phyloP scores from a whole-genome alignment of 2,888 invertebrate genomes.

The Helicoverpa assulta region DNA sequence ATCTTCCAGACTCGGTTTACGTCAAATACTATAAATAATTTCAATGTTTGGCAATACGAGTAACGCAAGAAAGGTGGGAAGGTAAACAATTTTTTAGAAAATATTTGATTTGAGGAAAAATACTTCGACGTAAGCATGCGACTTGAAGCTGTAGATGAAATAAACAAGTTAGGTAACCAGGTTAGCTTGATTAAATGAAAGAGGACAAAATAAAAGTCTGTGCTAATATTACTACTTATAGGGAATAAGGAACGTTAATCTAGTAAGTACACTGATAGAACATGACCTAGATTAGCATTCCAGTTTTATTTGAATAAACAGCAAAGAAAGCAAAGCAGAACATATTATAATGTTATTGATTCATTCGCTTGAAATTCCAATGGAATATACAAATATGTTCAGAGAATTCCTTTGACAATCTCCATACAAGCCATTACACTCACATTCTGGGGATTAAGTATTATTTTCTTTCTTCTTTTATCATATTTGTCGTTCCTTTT shows the following conservation, averaged over 20 bases:
- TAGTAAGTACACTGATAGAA: not conserved
- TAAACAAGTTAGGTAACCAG: not conserved
- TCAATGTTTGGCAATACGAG: conserved; percentile 77
- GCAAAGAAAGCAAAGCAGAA: not conserved
- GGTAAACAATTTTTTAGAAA: conserved; percentile 11
- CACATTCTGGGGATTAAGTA: not conserved
- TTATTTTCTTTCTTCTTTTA: not conserved
- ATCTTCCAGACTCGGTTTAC: conserved; percentile 74
- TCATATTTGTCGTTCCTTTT: not conserved
- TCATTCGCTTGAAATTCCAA: conserved; percentile 2
- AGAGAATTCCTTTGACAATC: not conserved
- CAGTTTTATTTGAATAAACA: too few relatives aligned
- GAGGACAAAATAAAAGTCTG: too few relatives aligned
- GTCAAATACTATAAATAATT: conserved; percentile 80
- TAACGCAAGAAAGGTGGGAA: conserved; percentile 42
- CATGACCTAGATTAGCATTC: conserved; percentile 2
- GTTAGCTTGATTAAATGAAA: too few relatives aligned
- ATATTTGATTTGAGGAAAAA: conserved; percentile 15
- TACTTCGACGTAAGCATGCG: not conserved
- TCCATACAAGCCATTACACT: not conserved
- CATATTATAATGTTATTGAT: not conserved
- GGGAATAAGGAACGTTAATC: too few relatives aligned
- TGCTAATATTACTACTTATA: too few relatives aligned
- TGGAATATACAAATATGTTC: conserved; percentile 3
- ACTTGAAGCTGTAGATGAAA: not conserved